A percentile compares a stretch with the other conserved stretches of the same genome.
These are phyloP conservation scores for Hedya salicella DNA, from an alignment of 2,888 invertebrate genomes.

Conservation along the genomic window DNA sequence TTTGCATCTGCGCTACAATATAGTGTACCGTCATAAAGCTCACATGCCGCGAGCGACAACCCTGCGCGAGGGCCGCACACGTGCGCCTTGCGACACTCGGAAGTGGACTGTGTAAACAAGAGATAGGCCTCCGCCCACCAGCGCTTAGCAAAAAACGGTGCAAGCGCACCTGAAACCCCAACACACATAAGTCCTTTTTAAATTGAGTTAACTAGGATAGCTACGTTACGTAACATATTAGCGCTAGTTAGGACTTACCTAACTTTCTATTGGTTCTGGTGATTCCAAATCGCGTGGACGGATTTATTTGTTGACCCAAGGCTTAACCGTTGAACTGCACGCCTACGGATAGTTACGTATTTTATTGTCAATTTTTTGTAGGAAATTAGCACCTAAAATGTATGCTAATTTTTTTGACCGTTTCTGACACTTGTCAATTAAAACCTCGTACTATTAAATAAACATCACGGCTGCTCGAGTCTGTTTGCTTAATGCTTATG, in stretches of 20 bases:
- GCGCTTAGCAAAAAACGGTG: constrained; percentile 6
- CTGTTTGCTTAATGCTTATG: constrained; percentile 26
- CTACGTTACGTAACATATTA: constrained; percentile 55
- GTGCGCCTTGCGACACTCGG: constrained; percentile 62
- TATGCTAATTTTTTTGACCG: constrained; percentile 22
- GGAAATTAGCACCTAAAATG: constrained; percentile 18
- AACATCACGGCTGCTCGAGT: constrained; percentile 28
- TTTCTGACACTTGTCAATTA: constrained; percentile 15
- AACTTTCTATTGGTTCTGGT: constrained; percentile 52
- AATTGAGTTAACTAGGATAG: constrained; percentile 48
- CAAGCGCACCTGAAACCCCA: not conserved
- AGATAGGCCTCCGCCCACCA: constrained; percentile 52
- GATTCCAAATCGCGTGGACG: constrained; percentile 33
- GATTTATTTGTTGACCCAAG: constrained; percentile 33
- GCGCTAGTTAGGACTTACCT: constrained; percentile 42
- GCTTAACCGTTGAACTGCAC: constrained; percentile 25
- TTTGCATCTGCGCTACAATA: not conserved
- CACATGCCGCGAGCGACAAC: constrained; percentile 37
- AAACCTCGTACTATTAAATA: constrained; percentile 29
- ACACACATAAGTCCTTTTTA: constrained; percentile 39
- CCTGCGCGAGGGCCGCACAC: constrained; percentile 49
- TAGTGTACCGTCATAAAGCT: constrained; percentile 7
- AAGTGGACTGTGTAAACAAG: constrained; percentile 65
- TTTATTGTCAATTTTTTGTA: constrained; percentile 2
- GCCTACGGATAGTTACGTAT: constrained; percentile 29